Percentiles rank a stretch among this genome's conserved stretches.
Conservation (phyloP, 1,140 invertebrate genomes). For the Drosophila santomea region DNA sequence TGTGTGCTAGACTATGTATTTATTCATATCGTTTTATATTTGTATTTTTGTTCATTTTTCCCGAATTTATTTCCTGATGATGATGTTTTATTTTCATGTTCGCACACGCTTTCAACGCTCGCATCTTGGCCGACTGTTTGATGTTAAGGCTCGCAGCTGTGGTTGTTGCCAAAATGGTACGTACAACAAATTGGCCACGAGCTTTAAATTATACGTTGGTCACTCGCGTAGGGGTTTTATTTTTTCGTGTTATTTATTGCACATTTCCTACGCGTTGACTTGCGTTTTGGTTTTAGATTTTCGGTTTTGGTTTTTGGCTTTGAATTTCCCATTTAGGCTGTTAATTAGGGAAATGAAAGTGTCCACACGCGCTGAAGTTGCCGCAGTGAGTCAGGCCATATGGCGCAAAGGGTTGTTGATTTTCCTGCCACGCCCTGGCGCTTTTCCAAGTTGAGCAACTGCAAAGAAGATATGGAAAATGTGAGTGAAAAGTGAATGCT, state of each 20-base stretch:
- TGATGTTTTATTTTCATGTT: slow-evolving; percentile 81
- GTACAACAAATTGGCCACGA: slow-evolving; percentile 71
- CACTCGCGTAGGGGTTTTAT: slow-evolving; percentile 54
- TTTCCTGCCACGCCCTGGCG: slow-evolving; percentile 66
- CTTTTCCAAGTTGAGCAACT: slow-evolving; percentile 70
- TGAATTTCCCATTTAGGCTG: slow-evolving; percentile 27
- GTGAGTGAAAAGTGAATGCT: slow-evolving; percentile 17
- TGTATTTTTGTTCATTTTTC: slow-evolving; percentile 50
- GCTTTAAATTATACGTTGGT: slow-evolving; percentile 65
- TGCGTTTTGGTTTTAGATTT: slow-evolving; percentile 13
- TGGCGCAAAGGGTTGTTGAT: slow-evolving; percentile 34
- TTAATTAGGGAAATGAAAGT: slow-evolving; percentile 63
- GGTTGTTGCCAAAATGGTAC: slow-evolving; percentile 2
- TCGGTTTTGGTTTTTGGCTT: slow-evolving; percentile 13
- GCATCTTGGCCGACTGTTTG: slow-evolving; percentile 55
- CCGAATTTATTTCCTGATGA: slow-evolving; percentile 80
- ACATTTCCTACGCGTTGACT: slow-evolving; percentile 19
- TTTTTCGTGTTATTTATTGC: slow-evolving; percentile 45
- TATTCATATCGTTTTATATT: slow-evolving; percentile 58
- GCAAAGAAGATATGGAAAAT: slow-evolving; percentile 55
- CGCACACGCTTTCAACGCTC: slow-evolving; percentile 75
- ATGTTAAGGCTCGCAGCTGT: slow-evolving; percentile 44
- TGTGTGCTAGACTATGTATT: slow-evolving; percentile 38
- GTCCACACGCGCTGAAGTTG: slow-evolving; percentile 50
- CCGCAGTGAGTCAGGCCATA: slow-evolving; percentile 54